Evolutionary conservation across 2,113 vertebrate species (phyloP).

Genomic region (Chroicocephalus ridibundus): DNA sequence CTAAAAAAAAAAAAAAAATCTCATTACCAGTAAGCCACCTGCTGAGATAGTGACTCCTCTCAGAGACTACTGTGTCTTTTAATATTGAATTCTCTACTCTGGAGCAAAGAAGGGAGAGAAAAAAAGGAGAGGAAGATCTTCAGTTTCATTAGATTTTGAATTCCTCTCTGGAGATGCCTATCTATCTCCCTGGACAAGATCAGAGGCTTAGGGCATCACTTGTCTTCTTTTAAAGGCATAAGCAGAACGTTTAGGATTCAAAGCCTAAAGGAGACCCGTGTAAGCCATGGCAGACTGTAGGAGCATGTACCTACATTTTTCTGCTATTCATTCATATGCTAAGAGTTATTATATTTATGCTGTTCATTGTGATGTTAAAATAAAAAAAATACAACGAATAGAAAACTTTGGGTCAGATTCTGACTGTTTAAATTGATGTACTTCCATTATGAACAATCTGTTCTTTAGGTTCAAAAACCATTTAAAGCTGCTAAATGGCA

Average conservation of each 20-base stretch:
- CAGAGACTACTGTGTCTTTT: background rate
- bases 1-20: background rate
- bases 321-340: background rate
- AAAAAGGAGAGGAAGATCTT: background rate
- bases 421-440: background rate
- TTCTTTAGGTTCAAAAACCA: background rate
- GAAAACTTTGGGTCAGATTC: background rate
- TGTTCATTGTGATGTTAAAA: background rate
- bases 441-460: background rate
- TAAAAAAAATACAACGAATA: background rate
- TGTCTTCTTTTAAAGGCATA: background rate
- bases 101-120: background rate
- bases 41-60: conserved; percentile 7
- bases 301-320: background rate
- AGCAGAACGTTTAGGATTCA: background rate
- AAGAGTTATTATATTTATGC: background rate
- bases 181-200: background rate
- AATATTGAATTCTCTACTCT: conserved; percentile 3
- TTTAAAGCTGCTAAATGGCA: background rate
- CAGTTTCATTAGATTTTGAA: background rate
- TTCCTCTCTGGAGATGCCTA: background rate
- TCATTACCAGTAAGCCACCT: conserved; percentile 30
- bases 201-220: background rate
- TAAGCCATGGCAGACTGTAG: background rate
- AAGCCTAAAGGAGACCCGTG: background rate